A percentile compares a stretch with the other conserved stretches of the same genome.
phyloP scores from a whole-genome alignment of 2,888 invertebrate species.

The Dendrolimus houi region DNA sequence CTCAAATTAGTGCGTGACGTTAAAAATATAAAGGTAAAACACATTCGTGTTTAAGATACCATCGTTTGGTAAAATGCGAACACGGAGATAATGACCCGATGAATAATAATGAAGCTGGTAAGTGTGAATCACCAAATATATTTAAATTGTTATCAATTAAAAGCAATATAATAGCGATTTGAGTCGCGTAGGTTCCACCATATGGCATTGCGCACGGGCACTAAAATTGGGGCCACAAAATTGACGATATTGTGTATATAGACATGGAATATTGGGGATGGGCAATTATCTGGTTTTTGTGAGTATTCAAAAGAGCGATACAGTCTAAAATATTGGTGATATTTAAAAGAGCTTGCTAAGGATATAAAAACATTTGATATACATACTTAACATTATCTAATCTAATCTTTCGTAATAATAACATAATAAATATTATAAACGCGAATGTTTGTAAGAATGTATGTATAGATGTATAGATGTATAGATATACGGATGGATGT shows the following conservation, averaged over 20 bases:
- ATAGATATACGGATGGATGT: too few species aligned
- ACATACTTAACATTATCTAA: too few species aligned
- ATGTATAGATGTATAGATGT: too few species aligned
- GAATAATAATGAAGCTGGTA: slow-evolving; percentile 72
- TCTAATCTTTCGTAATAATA: too few species aligned
- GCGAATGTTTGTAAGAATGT: too few species aligned
- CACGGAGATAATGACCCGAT: slow-evolving; percentile 71
- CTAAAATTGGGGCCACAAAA: slow-evolving; percentile 31
- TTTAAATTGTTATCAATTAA: slow-evolving; percentile 78
- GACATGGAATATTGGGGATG: too few species aligned
- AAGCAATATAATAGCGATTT: slow-evolving; percentile 76
- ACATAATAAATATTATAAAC: too few species aligned
- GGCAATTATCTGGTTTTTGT: too few species aligned
- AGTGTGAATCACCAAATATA: slow-evolving; percentile 77
- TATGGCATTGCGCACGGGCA: slow-evolving; percentile 62
- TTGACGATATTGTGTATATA: background rate
- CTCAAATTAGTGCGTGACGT: slow-evolving; percentile 55
- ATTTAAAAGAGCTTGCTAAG: too few species aligned
- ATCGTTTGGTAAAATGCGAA: slow-evolving; percentile 62
- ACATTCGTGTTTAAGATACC: slow-evolving; percentile 63
- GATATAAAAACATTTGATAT: too few species aligned
- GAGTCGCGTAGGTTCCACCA: slow-evolving; percentile 61
- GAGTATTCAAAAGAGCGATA: too few species aligned
- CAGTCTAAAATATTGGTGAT: too few species aligned
- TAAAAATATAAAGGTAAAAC: slow-evolving; percentile 63